phyloP scores from a whole-genome alignment of 2,113 vertebrate species.

The Platysternon megacephalum region DNA sequence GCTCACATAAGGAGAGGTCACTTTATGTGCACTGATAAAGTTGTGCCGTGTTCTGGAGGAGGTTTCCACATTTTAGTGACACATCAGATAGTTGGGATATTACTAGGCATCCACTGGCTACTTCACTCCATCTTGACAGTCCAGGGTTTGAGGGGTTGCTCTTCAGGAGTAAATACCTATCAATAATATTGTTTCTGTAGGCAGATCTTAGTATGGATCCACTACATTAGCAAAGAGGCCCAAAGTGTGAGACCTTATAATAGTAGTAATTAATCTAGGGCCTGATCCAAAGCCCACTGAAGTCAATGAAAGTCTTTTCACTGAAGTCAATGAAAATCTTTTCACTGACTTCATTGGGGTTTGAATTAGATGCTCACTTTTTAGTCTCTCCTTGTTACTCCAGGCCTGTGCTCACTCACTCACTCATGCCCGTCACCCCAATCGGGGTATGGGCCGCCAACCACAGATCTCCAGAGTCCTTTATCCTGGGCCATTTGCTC shows the following conservation, averaged over 20 bases:
- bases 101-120: neutral
- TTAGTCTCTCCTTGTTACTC: neutral
- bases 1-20: neutral
- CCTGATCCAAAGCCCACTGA: neutral
- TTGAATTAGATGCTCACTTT: neutral
- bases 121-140: neutral
- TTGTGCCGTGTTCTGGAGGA: neutral
- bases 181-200: slow-evolving; percentile 23
- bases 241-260: neutral
- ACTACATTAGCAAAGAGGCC: neutral
- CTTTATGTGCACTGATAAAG: neutral
- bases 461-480: too few species aligned
- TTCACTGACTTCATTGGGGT: neutral
- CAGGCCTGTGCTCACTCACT: neutral
- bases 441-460: too few species aligned
- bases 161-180: slow-evolving; percentile 13
- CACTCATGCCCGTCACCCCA: too few species aligned
- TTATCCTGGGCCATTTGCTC: too few species aligned
- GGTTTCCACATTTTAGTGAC: neutral
- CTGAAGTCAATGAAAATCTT: neutral
- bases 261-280: neutral
- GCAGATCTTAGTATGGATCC: neutral
- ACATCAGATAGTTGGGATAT: neutral
- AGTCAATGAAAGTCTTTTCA: neutral
- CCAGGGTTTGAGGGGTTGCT: neutral